Conservation (phyloP, 2,888 invertebrate genomes). For the Nemotelus nigrinus region DNA sequence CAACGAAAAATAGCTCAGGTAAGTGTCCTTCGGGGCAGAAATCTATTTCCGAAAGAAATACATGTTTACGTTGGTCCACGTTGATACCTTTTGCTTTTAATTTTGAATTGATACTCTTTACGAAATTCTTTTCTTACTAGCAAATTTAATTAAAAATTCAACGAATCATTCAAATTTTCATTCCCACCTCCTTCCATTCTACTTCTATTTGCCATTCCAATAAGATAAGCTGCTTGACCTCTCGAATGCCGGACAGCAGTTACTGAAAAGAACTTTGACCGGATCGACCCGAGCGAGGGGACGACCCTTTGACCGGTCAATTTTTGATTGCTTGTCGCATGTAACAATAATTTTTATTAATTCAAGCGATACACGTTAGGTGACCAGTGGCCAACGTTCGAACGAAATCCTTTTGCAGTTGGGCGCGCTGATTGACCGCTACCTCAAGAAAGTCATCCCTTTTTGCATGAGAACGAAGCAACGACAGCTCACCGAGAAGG, state of each 20-base stretch:
- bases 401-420: neutral
- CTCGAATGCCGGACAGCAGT: neutral
- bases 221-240: constrained; percentile 18
- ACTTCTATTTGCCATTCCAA: neutral
- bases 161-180: too few species aligned
- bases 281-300: constrained; percentile 30
- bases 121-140: too few species aligned
- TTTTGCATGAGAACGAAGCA: neutral
- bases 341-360: constrained; percentile 44
- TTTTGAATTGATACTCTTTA: too few species aligned
- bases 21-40: too few species aligned
- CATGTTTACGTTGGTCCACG: too few species aligned
- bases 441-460: neutral
- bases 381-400: constrained; percentile 31
- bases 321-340: constrained; percentile 43
- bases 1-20: too few species aligned
- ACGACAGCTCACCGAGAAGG: too few species aligned
- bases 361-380: neutral
- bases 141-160: too few species aligned
- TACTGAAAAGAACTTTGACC: constrained; percentile 44
- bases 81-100: too few species aligned
- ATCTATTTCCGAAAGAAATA: too few species aligned
- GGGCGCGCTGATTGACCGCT: neutral
- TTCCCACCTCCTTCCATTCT: neutral
- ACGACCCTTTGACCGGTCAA: constrained; percentile 47